Percentiles rank a stretch among this genome's conserved stretches.
Conservation (phyloP, 1,140 invertebrate species). For the Scaptomyza pallida region DNA sequence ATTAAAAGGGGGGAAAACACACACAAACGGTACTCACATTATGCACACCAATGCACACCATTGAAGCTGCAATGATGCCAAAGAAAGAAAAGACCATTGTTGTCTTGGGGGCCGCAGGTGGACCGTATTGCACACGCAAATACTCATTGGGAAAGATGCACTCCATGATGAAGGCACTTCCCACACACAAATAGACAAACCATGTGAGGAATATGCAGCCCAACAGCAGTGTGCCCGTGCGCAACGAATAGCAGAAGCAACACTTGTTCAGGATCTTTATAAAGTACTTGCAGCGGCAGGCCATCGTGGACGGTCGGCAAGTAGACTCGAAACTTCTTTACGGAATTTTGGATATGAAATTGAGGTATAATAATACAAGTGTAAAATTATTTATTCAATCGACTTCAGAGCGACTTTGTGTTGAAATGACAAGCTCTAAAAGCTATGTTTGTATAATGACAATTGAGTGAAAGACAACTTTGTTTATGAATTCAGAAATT, state of each 20-base stretch:
- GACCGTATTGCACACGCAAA: background rate
- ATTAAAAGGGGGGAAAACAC: no score
- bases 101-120: conserved; percentile 57
- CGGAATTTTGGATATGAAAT: background rate
- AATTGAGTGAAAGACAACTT: background rate
- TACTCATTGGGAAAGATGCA: conserved; percentile 68
- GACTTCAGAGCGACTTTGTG: no score
- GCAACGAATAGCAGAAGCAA: conserved; percentile 48
- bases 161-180: conserved; percentile 68
- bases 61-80: conserved; percentile 39
- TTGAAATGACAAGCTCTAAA: background rate
- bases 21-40: conserved; percentile 54
- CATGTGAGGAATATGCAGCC: conserved; percentile 67
- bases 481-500: background rate
- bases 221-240: conserved; percentile 45
- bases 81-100: conserved; percentile 71
- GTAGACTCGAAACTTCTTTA: background rate
- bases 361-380: no score
- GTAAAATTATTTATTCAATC: no score
- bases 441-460: background rate
- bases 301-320: conserved; percentile 33
- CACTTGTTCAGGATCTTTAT: conserved; percentile 42
- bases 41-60: conserved; percentile 64
- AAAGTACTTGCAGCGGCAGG: conserved; percentile 58
- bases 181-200: conserved; percentile 59